phyloP scores from a whole-genome alignment of 2,797 vertebrate species.

The Sebastiscus albofasciatus region DNA sequence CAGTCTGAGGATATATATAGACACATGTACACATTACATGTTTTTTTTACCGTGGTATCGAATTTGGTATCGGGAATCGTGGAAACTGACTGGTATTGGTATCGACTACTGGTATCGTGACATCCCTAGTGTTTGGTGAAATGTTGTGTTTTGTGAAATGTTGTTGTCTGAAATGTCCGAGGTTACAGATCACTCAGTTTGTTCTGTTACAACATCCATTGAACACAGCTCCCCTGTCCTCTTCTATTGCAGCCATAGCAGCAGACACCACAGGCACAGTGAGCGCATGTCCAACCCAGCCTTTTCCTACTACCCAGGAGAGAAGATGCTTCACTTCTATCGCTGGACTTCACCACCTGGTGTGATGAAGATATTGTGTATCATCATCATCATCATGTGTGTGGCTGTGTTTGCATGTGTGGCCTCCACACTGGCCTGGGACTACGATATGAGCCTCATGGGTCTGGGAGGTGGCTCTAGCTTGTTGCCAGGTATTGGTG shows the following conservation, averaged over 20 bases:
- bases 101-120: no score
- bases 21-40: no score
- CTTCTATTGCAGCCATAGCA: conserved; percentile 70
- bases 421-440: conserved; percentile 91
- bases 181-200: not conserved
- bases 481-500: conserved; percentile 59
- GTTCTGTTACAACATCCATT: not conserved
- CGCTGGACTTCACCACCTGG: conserved; percentile 91
- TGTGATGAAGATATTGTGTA: conserved; percentile 90
- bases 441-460: conserved; percentile 82
- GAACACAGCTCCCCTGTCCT: not conserved
- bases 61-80: no score
- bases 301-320: conserved; percentile 85
- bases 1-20: no score
- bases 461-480: conserved; percentile 74
- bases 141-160: not conserved
- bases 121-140: no score
- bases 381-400: conserved; percentile 90
- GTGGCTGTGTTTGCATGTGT: conserved; percentile 91
- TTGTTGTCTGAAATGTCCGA: not conserved
- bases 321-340: conserved; percentile 88
- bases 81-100: no score
- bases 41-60: no score
- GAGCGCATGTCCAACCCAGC: conserved; percentile 82
- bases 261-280: conserved; percentile 81